These are phyloP conservation scores for Sus cebifrons DNA, from an alignment of 2,797 vertebrate species.

Conservation along the genomic window DNA sequence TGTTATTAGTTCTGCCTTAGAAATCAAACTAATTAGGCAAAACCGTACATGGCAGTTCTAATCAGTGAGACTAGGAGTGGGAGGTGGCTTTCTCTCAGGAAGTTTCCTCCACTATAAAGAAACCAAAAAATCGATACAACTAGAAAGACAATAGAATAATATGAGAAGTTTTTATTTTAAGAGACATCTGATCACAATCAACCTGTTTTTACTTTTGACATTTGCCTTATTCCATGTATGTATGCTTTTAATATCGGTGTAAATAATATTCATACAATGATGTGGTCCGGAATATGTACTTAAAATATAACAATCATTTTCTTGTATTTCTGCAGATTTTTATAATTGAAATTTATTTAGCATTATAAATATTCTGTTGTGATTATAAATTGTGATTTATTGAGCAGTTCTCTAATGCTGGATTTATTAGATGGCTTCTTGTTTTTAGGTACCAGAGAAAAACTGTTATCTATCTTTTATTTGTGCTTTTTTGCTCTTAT, in stretches of 20 bases:
- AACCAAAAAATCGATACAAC: not conserved
- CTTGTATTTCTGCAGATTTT: conserved; percentile 56
- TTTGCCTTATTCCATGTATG: not conserved
- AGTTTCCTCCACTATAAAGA: conserved; percentile 50
- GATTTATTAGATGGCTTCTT: conserved; percentile 24
- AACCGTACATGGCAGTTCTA: not conserved
- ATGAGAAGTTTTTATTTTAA: conserved; percentile 41
- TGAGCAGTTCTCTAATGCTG: not conserved
- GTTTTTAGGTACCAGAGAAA: conserved; percentile 39
- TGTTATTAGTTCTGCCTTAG: not conserved
- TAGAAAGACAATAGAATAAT: not conserved
- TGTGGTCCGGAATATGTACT: conserved; percentile 17
- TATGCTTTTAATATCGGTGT: conserved; percentile 39
- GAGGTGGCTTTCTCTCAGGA: not conserved
- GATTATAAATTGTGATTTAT: conserved; percentile 44
- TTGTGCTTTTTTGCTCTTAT: conserved; percentile 16
- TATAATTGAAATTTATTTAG: conserved; percentile 47
- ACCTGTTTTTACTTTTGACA: conserved; percentile 24
- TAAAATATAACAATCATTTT: conserved; percentile 61
- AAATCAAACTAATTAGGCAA: conserved; percentile 19
- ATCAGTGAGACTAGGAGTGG: not conserved
- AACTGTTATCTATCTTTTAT: not conserved
- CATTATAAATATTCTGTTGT: conserved; percentile 34
- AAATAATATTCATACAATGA: not conserved
- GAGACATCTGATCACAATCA: not conserved